phyloP scores from a whole-genome alignment of 2,888 invertebrate genomes.

The Acrobasis repandana region DNA sequence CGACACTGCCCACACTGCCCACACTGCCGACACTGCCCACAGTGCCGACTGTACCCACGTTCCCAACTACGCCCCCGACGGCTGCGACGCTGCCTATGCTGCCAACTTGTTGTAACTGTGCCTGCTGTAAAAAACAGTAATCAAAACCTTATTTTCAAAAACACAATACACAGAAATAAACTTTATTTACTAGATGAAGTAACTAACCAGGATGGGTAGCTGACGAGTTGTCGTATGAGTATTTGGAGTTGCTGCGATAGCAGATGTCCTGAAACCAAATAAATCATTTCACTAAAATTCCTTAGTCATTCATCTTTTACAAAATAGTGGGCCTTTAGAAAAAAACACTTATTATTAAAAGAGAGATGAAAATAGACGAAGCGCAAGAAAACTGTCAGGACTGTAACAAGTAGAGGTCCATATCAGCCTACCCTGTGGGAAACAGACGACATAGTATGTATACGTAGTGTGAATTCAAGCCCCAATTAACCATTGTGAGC shows the following conservation, averaged over 20 bases:
- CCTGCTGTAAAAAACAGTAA: conserved; percentile 76
- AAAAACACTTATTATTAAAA: too few species aligned
- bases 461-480: too few species aligned
- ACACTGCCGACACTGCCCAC: conserved; percentile 45
- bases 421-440: too few species aligned
- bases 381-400: too few species aligned
- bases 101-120: conserved; percentile 85
- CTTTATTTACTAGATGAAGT: conserved; percentile 17
- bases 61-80: conserved; percentile 44
- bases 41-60: conserved; percentile 43
- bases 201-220: conserved; percentile 87
- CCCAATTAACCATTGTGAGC: too few species aligned
- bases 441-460: too few species aligned
- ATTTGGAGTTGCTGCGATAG: conserved; percentile 68
- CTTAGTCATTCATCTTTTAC: too few species aligned
- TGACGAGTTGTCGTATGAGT: conserved; percentile 76
- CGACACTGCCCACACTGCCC: conserved; percentile 46
- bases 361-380: too few species aligned
- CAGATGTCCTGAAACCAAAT: conserved; percentile 59
- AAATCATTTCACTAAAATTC: not conserved
- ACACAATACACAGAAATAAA: not conserved
- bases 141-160: not conserved
- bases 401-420: too few species aligned
- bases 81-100: conserved; percentile 39
- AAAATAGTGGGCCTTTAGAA: too few species aligned